Evolutionary conservation across 2,888 invertebrate genomes (phyloP).

Genomic region (Clunio marinus): DNA sequence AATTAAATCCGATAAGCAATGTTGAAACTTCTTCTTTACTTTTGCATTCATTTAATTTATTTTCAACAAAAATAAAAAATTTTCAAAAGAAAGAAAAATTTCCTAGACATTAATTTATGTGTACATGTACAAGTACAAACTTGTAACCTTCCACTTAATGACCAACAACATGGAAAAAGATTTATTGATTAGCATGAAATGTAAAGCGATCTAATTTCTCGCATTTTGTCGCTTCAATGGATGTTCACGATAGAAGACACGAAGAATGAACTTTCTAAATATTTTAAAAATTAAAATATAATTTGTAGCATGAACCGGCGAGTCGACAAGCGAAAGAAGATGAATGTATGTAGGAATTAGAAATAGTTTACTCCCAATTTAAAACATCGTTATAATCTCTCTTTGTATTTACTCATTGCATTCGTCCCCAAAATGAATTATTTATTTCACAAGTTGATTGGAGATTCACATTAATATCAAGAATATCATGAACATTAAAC

Average conservation of each 20-base stretch:
- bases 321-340: not conserved
- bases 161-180: constrained; percentile 16
- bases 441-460: constrained; percentile 24
- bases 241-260: not conserved
- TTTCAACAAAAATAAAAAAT: no score
- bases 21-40: no score
- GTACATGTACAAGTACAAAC: not conserved
- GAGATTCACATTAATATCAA: constrained; percentile 17
- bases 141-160: not conserved
- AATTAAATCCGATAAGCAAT: no score
- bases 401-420: not conserved
- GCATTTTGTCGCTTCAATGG: constrained; percentile 35
- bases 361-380: constrained; percentile 30
- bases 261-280: constrained; percentile 34
- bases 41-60: no score
- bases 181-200: constrained; percentile 35
- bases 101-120: no score
- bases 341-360: constrained; percentile 15
- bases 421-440: constrained; percentile 19
- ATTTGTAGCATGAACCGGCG: not conserved
- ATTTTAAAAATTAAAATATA: constrained; percentile 32
- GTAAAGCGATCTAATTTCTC: constrained; percentile 36
- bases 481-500: no score
- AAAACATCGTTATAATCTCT: constrained; percentile 11
- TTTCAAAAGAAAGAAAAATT: no score